Evolutionary conservation across 2,888 invertebrate species (phyloP).

Genomic region (Therioaphis trifolii): DNA sequence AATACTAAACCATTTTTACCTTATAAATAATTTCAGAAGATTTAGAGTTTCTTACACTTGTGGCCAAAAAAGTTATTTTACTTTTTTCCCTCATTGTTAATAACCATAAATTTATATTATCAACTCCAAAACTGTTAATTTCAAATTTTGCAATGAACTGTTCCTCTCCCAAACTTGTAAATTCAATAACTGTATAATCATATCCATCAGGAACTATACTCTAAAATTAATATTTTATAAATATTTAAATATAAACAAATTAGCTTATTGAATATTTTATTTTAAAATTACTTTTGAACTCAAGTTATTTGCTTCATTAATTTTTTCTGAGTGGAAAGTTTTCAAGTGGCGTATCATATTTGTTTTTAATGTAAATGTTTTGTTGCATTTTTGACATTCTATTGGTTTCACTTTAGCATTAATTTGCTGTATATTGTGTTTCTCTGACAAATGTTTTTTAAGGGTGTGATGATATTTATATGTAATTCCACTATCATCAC

Average conservation of each 20-base stretch:
- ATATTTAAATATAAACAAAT: constrained; percentile 12
- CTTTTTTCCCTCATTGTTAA: constrained; percentile 22
- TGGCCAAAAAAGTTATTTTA: constrained; percentile 27
- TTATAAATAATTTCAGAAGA: constrained; percentile 14
- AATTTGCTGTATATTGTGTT: no score
- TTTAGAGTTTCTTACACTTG: no score
- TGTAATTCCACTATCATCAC: no score
- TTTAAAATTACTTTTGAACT: no score
- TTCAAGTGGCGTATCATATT: no score
- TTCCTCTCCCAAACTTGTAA: constrained; percentile 7
- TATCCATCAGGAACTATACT: constrained; percentile 13
- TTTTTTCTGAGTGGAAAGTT: no score
- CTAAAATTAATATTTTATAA: constrained; percentile 17
- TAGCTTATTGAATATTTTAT: neutral
- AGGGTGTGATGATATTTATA: no score
- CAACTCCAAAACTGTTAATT: constrained; percentile 22
- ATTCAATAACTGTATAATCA: constrained; percentile 10
- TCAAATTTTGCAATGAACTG: constrained; percentile 13
- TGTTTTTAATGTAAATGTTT: no score
- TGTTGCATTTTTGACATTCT: no score
- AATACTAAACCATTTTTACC: constrained; percentile 20
- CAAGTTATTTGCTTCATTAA: no score
- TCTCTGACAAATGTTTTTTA: no score
- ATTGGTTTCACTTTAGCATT: no score
- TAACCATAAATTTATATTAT: constrained; percentile 23